Percentiles rank a stretch among this genome's conserved stretches.
phyloP scores from a whole-genome alignment of 2,113 vertebrate species.

The Saccopteryx bilineata region DNA sequence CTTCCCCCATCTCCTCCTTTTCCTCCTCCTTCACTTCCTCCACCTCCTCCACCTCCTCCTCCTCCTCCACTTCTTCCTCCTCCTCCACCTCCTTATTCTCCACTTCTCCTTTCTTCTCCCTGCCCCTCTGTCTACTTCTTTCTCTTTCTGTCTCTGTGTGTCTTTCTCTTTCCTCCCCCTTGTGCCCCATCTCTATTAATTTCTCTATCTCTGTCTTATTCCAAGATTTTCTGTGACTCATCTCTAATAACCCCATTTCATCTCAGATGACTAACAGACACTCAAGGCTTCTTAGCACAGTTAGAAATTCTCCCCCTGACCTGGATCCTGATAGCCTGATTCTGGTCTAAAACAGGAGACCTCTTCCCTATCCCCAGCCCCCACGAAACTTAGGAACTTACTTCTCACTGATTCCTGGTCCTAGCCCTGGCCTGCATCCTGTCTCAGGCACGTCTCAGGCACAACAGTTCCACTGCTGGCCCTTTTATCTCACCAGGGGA shows the following conservation, averaged over 20 bases:
- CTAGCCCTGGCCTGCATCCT: neutral
- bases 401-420: neutral
- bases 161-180: rapidly evolving
- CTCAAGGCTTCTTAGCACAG: neutral
- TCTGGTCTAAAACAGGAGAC: neutral
- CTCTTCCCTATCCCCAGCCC: neutral
- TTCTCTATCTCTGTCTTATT: neutral
- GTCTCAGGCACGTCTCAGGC: neutral
- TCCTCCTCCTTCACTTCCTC: neutral
- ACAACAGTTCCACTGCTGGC: neutral
- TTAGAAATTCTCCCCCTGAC: neutral
- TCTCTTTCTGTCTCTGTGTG: rapidly evolving
- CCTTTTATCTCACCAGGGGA: neutral
- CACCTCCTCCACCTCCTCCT: neutral
- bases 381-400: neutral
- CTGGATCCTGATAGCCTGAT: neutral
- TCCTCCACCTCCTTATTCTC: neutral
- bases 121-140: no score
- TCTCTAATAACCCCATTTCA: neutral
- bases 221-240: neutral
- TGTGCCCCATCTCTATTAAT: neutral
- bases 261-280: neutral
- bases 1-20: neutral
- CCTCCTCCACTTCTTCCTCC: neutral
- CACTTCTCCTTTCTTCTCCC: no score